Conservation (phyloP, 2,797 vertebrate genomes). For the Falco biarmicus region DNA sequence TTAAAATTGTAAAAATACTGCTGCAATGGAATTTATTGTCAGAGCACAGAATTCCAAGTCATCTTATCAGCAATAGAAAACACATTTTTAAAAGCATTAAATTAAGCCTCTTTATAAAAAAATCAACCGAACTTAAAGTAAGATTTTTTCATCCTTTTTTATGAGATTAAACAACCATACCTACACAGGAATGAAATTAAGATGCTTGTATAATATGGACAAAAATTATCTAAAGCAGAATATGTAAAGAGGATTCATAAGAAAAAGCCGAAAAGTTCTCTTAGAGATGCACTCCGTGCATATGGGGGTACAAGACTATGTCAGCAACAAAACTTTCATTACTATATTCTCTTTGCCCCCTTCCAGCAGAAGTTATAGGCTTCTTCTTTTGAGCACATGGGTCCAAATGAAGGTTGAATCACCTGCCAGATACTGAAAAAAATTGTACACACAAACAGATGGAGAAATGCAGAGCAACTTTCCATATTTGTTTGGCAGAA, state of each 20-base stretch:
- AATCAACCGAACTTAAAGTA: not conserved
- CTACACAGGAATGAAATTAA: not conserved
- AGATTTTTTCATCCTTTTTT: not conserved
- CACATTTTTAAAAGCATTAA: not conserved
- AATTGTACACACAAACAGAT: not conserved
- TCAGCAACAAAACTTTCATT: not conserved
- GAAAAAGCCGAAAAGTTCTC: not conserved
- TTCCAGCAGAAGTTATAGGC: slow-evolving; percentile 11
- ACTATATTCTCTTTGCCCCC: not conserved
- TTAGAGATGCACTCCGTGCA: not conserved
- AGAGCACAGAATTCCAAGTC: not conserved
- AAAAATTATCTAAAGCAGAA: not conserved
- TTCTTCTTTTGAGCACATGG: slow-evolving; percentile 16
- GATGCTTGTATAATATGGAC: not conserved
- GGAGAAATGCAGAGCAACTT: slow-evolving; percentile 61
- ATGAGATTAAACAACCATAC: not conserved
- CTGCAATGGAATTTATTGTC: not conserved
- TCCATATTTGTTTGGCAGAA: slow-evolving; percentile 54
- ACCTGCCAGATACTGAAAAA: slow-evolving; percentile 41
- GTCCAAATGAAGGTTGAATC: not conserved
- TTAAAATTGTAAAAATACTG: not conserved
- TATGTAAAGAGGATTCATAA: not conserved
- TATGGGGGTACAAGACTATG: not conserved
- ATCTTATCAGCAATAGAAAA: not conserved
- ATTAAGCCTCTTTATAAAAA: not conserved